Percentiles rank a stretch among this genome's conserved stretches.
phyloP scores from a whole-genome alignment of 2,888 invertebrate genomes.

The Acanthococcus lagerstroemiae region DNA sequence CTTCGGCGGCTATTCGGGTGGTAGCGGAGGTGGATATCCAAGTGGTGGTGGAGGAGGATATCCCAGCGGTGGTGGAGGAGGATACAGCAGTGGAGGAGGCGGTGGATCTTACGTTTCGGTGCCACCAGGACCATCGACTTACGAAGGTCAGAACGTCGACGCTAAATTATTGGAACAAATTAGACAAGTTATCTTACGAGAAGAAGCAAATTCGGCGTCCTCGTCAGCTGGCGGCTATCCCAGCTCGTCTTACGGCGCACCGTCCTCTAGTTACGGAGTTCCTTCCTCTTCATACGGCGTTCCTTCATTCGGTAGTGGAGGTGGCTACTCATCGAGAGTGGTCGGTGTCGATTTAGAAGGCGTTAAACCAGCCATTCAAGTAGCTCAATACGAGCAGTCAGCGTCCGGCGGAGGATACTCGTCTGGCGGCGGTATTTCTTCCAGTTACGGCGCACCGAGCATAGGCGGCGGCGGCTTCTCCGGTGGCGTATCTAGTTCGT shows the following conservation, averaged over 20 bases:
- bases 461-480: constrained; percentile 55
- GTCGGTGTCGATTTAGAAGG: constrained; percentile 77
- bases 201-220: constrained; percentile 53
- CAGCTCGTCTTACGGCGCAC: constrained; percentile 37
- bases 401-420: constrained; percentile 44
- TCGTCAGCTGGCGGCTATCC: constrained; percentile 44
- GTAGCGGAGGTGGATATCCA: constrained; percentile 38
- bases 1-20: constrained; percentile 43
- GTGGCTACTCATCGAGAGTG: constrained; percentile 52
- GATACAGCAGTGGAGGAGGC: constrained; percentile 40
- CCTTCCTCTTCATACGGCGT: constrained; percentile 41
- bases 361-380: constrained; percentile 76
- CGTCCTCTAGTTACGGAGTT: constrained; percentile 38
- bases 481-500: constrained; percentile 42
- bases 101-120: constrained; percentile 51
- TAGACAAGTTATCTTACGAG: constrained; percentile 71
- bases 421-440: constrained; percentile 40
- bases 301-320: constrained; percentile 42
- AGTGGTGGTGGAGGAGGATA: constrained; percentile 40
- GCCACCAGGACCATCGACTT: constrained; percentile 66
- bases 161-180: constrained; percentile 69
- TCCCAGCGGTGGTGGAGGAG: constrained; percentile 41
- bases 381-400: constrained; percentile 70
- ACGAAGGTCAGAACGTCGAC: constrained; percentile 74
- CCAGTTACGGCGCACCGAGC: constrained; percentile 51